Percentiles rank a stretch among this genome's conserved stretches.
These are phyloP conservation scores for Procambarus virginalis DNA, from an alignment of 1,140 invertebrate species.

Conservation along the genomic window DNA sequence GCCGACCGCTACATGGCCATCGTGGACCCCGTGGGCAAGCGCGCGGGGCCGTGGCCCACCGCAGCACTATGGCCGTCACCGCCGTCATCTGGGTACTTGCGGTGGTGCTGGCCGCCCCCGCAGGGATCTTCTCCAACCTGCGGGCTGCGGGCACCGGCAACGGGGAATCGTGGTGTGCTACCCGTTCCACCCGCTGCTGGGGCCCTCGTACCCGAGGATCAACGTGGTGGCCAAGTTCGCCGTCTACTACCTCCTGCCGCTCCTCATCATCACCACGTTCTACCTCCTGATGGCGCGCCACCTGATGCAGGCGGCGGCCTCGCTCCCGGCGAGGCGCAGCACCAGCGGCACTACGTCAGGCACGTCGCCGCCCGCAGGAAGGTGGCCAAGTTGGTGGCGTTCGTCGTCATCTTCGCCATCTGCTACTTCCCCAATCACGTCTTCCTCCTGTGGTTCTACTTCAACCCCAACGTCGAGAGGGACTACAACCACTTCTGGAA, in stretches of 20 bases:
- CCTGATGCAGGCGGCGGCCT: slow-evolving; percentile 85
- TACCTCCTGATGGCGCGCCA: slow-evolving; percentile 92
- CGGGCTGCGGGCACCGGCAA: slow-evolving; percentile 77
- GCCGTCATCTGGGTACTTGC: slow-evolving; percentile 86
- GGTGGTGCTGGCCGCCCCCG: slow-evolving; percentile 79
- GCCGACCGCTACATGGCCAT: slow-evolving; percentile 51
- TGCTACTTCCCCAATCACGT: slow-evolving; percentile 92
- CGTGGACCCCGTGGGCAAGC: slow-evolving; percentile 42
- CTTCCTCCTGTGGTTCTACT: slow-evolving; percentile 92
- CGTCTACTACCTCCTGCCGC: slow-evolving; percentile 86
- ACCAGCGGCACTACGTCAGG: slow-evolving; percentile 73
- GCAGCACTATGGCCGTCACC: slow-evolving; percentile 24
- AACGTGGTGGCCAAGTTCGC: slow-evolving; percentile 68
- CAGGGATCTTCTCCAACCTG: slow-evolving; percentile 67
- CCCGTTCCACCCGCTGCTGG: slow-evolving; percentile 68
- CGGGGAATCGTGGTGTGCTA: slow-evolving; percentile 71
- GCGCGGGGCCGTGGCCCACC: slow-evolving; percentile 29
- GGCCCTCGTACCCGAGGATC: slow-evolving; percentile 79
- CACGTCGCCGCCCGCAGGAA: slow-evolving; percentile 88
- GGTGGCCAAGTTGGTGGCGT: slow-evolving; percentile 92
- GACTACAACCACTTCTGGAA: slow-evolving; percentile 92
- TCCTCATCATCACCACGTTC: slow-evolving; percentile 88
- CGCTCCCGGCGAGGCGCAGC: slow-evolving; percentile 76
- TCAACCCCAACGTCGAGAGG: slow-evolving; percentile 81
- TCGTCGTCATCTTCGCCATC: slow-evolving; percentile 91